phyloP scores from a whole-genome alignment of 1,140 invertebrate genomes.

The Copidosoma floridanum region DNA sequence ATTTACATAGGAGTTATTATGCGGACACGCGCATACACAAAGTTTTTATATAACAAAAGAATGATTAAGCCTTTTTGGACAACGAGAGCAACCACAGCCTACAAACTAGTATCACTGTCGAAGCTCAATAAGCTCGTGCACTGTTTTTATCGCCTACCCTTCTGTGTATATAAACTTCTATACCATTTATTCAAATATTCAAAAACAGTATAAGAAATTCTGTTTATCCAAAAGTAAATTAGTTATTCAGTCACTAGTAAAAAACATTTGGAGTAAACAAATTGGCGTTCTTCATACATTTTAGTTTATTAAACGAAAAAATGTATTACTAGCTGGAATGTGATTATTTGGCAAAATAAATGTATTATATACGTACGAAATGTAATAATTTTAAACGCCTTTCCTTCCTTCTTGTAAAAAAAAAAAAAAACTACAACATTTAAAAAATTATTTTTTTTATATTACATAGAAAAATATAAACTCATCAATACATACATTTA shows the following conservation, averaged over 20 bases:
- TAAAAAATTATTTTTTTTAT: too few relatives aligned
- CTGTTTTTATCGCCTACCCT: slow-evolving; percentile 26
- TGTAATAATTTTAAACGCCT: too few relatives aligned
- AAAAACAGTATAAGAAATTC: slow-evolving; percentile 11
- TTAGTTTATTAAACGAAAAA: too few relatives aligned
- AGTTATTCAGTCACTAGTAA: slow-evolving; percentile 11
- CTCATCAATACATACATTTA: too few relatives aligned
- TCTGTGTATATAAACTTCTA: slow-evolving; percentile 26
- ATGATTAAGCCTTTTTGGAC: slow-evolving; percentile 22
- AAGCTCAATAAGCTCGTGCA: slow-evolving; percentile 17
- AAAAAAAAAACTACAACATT: too few relatives aligned
- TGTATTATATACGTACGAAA: slow-evolving; percentile 22
- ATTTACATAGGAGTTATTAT: not conserved
- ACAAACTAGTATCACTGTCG: slow-evolving; percentile 24
- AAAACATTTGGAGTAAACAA: slow-evolving; percentile 19
- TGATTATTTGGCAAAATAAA: slow-evolving; percentile 25
- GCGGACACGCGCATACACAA: not conserved
- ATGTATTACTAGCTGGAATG: slow-evolving; percentile 18
- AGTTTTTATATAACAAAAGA: slow-evolving; percentile 21
- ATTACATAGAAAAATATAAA: too few relatives aligned
- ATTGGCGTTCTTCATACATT: too few relatives aligned
- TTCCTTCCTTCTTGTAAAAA: too few relatives aligned
- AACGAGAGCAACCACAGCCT: slow-evolving; percentile 22
- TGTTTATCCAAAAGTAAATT: slow-evolving; percentile 11
- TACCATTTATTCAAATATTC: slow-evolving; percentile 5